These are phyloP conservation scores for Empis stercorea DNA, from an alignment of 2,888 invertebrate genomes.

Conservation along the genomic window DNA sequence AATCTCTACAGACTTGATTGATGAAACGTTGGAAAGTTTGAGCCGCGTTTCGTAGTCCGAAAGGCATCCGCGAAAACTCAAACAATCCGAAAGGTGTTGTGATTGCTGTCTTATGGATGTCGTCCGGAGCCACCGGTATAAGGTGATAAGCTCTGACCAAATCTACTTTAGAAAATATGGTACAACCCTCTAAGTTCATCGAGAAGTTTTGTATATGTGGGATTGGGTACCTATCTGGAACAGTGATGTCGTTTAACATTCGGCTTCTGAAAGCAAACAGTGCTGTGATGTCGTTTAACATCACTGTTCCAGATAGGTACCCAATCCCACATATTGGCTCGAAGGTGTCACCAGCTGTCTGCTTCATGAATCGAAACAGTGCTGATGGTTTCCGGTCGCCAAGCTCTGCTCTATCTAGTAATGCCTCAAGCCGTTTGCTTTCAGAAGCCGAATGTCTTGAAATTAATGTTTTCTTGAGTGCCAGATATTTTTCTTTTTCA, in stretches of 20 bases:
- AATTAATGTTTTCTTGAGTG: background rate
- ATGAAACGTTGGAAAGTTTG: constrained; percentile 3
- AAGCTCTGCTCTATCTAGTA: constrained; percentile 4
- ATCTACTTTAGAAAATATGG: constrained; percentile 15
- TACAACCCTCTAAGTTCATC: background rate
- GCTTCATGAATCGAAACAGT: constrained; percentile 5
- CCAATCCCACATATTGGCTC: background rate
- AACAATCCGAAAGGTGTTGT: constrained; percentile 1
- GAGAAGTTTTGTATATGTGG: background rate
- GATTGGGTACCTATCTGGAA: constrained; percentile 6
- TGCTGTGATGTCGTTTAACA: no score
- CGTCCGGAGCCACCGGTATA: constrained; percentile 21
- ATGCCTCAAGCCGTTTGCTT: background rate
- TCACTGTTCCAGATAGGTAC: background rate
- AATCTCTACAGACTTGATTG: background rate
- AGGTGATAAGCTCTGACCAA: constrained; percentile 22
- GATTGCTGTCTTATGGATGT: background rate
- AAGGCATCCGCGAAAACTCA: background rate
- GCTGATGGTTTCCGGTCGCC: constrained; percentile 4
- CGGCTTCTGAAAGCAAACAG: background rate
- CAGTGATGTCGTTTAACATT: background rate
- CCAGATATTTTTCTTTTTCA: constrained; percentile 1
- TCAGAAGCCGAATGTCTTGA: constrained; percentile 2
- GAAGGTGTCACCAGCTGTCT: constrained; percentile 1
- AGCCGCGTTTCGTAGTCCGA: constrained; percentile 1